Percentiles rank a stretch among this genome's conserved stretches.
These are phyloP conservation scores for Burhinus oedicnemus DNA, from an alignment of 2,113 vertebrate species.

Conservation along the genomic window DNA sequence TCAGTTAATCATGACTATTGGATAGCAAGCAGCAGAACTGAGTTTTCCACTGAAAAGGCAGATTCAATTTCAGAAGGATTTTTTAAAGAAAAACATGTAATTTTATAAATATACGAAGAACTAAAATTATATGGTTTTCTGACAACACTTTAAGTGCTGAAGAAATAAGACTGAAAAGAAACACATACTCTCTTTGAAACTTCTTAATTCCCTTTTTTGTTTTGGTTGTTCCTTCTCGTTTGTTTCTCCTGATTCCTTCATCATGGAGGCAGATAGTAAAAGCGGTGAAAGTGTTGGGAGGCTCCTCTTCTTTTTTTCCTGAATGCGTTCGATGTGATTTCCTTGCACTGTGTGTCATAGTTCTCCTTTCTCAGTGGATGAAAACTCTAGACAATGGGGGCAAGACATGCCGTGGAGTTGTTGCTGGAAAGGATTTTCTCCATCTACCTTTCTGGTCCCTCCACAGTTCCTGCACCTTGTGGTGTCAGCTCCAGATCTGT, in stretches of 20 bases:
- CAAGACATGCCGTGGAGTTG: rapidly evolving
- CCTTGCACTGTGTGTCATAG: neutral
- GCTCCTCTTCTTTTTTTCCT: neutral
- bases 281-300: neutral
- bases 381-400: neutral
- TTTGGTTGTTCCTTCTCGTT: rapidly evolving
- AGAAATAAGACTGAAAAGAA: neutral
- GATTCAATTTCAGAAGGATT: neutral
- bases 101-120: neutral
- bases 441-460: neutral
- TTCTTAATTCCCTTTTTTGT: neutral
- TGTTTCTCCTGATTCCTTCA: neutral
- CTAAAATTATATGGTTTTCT: neutral
- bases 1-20: neutral
- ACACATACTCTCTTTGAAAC: neutral
- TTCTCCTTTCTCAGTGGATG: neutral
- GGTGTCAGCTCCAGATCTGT: neutral
- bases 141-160: neutral
- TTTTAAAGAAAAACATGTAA: neutral
- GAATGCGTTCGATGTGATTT: rapidly evolving
- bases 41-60: slow-evolving; percentile 2
- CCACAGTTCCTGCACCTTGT: neutral
- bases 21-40: neutral
- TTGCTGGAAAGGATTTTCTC: neutral
- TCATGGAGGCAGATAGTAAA: neutral